Evolutionary conservation across 2,797 vertebrate species (phyloP).

Genomic region (Pampus argenteus): DNA sequence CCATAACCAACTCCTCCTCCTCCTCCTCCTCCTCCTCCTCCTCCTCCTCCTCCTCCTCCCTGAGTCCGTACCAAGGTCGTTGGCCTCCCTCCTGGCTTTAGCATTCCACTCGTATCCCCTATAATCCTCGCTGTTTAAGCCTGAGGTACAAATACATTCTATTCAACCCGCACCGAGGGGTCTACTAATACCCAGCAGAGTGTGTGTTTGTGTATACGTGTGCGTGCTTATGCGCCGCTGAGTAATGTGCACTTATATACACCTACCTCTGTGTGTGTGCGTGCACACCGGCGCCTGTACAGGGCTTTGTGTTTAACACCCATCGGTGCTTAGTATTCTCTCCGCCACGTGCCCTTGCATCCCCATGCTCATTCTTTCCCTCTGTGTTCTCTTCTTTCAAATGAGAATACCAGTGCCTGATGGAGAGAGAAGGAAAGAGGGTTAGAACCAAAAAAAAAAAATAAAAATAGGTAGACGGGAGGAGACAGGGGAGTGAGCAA

Average conservation of each 20-base stretch:
- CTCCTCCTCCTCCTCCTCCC: constrained; percentile 25
- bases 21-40: no score
- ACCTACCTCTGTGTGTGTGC: constrained; percentile 55
- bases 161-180: constrained; percentile 77
- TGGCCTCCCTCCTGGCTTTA: constrained; percentile 74
- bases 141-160: constrained; percentile 82
- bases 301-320: constrained; percentile 80
- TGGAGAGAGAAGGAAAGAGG: constrained; percentile 39
- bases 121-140: constrained; percentile 82
- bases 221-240: constrained; percentile 39
- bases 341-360: constrained; percentile 78
- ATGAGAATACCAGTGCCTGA: constrained; percentile 66
- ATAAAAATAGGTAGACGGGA: not conserved
- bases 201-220: constrained; percentile 57
- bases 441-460: not conserved
- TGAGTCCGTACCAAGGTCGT: constrained; percentile 78
- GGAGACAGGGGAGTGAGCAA: constrained; percentile 18
- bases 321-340: constrained; percentile 85
- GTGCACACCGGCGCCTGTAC: constrained; percentile 35
- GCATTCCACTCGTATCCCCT: constrained; percentile 81
- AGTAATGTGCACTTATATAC: constrained; percentile 62
- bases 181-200: constrained; percentile 70
- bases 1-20: constrained; percentile 54
- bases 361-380: constrained; percentile 68
- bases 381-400: constrained; percentile 68